Evolutionary conservation across 2,113 vertebrate genomes (phyloP), one percentile per base, ranked within the genome.

Genomic region (Channa maculata): DNA sequence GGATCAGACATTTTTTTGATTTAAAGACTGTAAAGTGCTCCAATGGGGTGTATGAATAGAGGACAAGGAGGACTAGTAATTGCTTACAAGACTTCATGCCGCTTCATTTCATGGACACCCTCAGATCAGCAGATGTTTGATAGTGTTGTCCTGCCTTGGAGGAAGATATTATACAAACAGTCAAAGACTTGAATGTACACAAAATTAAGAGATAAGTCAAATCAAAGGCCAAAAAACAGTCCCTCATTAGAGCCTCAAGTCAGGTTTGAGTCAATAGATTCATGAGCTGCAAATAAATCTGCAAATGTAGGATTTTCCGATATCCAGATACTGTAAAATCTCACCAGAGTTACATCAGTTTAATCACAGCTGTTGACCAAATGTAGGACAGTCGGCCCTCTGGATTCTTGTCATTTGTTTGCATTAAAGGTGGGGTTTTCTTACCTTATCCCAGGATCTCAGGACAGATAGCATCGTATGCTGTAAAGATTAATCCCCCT

Each of bases 101-200:
- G 75, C 76, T 83, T 87, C 65, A 83, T 84, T 83, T 78, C 80
- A 90, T 79, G 70, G 82, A 73, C 70, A 76, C 86, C 66, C 12
- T 82, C 71, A 77, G 63, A 86, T 87, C 72, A 86, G 68, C 72
- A 87, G 84, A 87, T 89, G 78, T 80, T 74, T 82, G 82, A 88
- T 84, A 78, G 80, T 71, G 78, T 79, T 75, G 77, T 70, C 76
- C 53, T 70, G 77, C 75, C 73, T 69, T 72, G 51, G 64, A 85
- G 75, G 63, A 77, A 72, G 75, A 84, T 65, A 71, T 82, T 82
- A 82, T 75, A 76, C 67, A 83, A 79, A 80, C 72, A 70, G 67
- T 86, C 77, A 75, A 67, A 77, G 57, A 79, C 62, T 24, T 63
- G 72, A 82, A 67, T 75, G 75, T 70, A 79, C 62, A 82, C 54